Percentiles rank a stretch among this genome's conserved stretches.
These are phyloP conservation scores for Pangasius djambal DNA, from an alignment of 2,797 vertebrate genomes.

Conservation along the genomic window DNA sequence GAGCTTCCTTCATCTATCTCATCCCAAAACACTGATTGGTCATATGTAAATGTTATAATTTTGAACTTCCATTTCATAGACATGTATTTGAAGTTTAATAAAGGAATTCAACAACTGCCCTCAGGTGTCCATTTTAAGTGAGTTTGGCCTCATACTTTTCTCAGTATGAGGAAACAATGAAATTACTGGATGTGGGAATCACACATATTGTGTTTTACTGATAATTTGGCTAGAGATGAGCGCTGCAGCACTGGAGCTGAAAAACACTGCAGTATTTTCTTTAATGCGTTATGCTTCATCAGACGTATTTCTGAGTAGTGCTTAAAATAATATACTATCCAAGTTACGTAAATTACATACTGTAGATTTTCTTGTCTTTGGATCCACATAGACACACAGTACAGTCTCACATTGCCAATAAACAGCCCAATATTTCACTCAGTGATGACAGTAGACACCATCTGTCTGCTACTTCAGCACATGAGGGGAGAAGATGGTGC, in stretches of 20 bases:
- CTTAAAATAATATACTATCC: neutral
- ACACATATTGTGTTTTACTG: no score
- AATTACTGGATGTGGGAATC: neutral
- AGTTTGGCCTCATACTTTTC: neutral
- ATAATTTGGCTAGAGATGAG: neutral
- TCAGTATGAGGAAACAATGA: neutral
- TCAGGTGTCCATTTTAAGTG: neutral
- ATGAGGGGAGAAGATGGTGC: constrained; percentile 1
- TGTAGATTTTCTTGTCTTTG: neutral
- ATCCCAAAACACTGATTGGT: neutral
- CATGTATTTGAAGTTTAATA: neutral
- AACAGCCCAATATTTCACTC: neutral
- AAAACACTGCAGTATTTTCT: neutral
- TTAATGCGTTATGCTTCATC: neutral
- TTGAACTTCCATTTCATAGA: neutral
- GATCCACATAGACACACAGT: neutral
- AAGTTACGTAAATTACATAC: neutral
- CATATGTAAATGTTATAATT: neutral
- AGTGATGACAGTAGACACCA: neutral
- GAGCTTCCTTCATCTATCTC: neutral
- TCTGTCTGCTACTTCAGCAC: constrained; percentile 15
- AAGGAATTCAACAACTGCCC: neutral
- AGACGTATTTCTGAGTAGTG: neutral
- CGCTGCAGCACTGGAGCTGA: neutral
- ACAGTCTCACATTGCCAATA: neutral